Conservation (phyloP, 2,113 vertebrate genomes). For the Theristicus caerulescens region DNA sequence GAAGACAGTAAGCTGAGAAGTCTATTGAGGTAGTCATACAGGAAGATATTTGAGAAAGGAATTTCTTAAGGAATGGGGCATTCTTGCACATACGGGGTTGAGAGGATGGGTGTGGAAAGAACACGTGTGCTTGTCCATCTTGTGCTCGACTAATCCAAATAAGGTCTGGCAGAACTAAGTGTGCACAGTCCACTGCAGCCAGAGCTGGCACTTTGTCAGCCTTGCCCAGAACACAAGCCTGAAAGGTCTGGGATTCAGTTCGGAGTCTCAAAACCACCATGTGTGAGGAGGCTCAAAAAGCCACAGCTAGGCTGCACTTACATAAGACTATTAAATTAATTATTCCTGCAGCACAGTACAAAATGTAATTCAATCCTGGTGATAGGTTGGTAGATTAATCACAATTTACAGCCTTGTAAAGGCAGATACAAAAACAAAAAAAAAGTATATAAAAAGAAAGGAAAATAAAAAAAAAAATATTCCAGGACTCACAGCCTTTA, state of each 20-base stretch:
- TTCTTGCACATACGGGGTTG: background rate
- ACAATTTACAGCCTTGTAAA: conserved; percentile 43
- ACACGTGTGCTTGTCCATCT: background rate
- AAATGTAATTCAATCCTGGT: conserved; percentile 41
- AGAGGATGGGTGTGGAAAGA: background rate
- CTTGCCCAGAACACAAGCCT: conserved; percentile 4
- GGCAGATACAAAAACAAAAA: background rate
- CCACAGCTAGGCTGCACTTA: background rate
- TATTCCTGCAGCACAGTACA: background rate
- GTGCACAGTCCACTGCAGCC: background rate
- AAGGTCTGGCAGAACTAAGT: background rate
- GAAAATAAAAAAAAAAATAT: background rate
- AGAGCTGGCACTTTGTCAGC: background rate
- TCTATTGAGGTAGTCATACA: background rate
- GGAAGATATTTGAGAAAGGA: background rate
- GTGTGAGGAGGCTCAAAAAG: background rate
- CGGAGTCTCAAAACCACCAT: background rate
- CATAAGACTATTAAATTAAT: conserved; percentile 31
- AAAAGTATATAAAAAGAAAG: background rate
- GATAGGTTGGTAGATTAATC: conserved; percentile 38
- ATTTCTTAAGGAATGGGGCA: background rate
- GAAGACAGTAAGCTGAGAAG: background rate
- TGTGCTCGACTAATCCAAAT: background rate
- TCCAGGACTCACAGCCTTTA: background rate
- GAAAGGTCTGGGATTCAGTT: background rate